A percentile compares a stretch with the other conserved stretches of the same genome.
Evolutionary conservation across 2,113 vertebrate species (phyloP).

Genomic region (Dryoscopus gambensis): DNA sequence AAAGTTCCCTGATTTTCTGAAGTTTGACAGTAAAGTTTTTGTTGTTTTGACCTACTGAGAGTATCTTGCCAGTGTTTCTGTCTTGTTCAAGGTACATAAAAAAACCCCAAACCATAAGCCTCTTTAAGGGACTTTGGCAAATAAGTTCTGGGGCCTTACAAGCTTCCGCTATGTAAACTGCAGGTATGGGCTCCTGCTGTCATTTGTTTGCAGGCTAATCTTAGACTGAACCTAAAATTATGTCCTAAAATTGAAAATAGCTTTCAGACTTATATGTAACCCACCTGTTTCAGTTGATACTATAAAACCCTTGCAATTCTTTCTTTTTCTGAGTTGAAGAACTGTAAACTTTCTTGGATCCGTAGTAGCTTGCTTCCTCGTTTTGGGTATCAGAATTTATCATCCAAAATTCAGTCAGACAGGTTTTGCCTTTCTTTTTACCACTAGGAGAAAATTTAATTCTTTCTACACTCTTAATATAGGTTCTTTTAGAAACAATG

Average conservation of each 20-base stretch:
- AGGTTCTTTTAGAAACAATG: background rate
- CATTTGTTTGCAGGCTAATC: background rate
- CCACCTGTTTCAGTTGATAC: background rate
- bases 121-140: background rate
- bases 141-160: background rate
- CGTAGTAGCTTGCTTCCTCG: background rate
- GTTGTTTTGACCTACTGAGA: background rate
- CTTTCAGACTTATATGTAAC: background rate
- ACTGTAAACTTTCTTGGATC: background rate
- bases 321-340: background rate
- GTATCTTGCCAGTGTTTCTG: background rate
- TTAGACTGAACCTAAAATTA: background rate
- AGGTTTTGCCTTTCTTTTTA: background rate
- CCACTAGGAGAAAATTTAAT: background rate
- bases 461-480: background rate
- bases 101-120: accelerated
- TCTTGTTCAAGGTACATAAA: background rate
- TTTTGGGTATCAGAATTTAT: background rate
- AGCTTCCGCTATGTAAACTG: background rate
- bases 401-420: background rate
- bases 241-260: background rate
- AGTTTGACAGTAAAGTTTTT: background rate
- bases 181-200: background rate
- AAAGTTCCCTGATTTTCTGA: background rate
- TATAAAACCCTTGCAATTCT: accelerated